Percentiles rank a stretch among this genome's conserved stretches.
phyloP scores from a whole-genome alignment of 2,797 vertebrate species.

The Nyctalus aviator region DNA sequence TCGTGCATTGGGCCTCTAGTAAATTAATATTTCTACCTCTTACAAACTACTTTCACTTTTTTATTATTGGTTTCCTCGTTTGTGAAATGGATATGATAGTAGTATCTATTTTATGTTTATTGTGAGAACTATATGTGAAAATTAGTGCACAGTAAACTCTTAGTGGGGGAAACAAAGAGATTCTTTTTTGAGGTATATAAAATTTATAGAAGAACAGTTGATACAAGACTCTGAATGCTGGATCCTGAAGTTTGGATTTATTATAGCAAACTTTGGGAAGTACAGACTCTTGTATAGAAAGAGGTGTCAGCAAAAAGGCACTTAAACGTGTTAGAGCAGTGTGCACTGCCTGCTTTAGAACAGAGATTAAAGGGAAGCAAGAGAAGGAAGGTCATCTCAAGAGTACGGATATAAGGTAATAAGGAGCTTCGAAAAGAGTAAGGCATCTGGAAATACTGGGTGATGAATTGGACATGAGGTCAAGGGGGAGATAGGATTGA shows the following conservation, averaged over 20 bases:
- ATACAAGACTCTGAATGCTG: not conserved
- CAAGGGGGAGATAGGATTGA: conserved; percentile 45
- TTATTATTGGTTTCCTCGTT: conserved; percentile 11
- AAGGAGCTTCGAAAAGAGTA: not conserved
- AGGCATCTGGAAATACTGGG: conserved; percentile 43
- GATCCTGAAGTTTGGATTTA: not conserved
- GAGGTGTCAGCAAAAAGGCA: not conserved
- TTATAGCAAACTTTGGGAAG: not conserved
- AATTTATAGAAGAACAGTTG: not conserved
- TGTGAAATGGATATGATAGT: not conserved
- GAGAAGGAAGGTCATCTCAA: conserved; percentile 10
- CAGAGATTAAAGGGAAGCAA: not conserved
- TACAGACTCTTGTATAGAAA: not conserved
- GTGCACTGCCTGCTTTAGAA: not conserved
- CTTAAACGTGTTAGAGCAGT: not conserved
- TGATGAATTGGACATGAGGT: conserved; percentile 38
- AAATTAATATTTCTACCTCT: not conserved
- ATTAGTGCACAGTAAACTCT: not conserved
- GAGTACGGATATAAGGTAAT: conserved; percentile 20
- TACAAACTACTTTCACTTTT: not conserved
- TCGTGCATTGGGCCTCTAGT: too few relatives aligned
- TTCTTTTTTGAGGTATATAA: not conserved
- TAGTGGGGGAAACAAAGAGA: not conserved
- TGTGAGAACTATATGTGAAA: not conserved
- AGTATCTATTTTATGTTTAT: not conserved